phyloP scores from a whole-genome alignment of 2,888 invertebrate species.

The Drosophila neutralis region DNA sequence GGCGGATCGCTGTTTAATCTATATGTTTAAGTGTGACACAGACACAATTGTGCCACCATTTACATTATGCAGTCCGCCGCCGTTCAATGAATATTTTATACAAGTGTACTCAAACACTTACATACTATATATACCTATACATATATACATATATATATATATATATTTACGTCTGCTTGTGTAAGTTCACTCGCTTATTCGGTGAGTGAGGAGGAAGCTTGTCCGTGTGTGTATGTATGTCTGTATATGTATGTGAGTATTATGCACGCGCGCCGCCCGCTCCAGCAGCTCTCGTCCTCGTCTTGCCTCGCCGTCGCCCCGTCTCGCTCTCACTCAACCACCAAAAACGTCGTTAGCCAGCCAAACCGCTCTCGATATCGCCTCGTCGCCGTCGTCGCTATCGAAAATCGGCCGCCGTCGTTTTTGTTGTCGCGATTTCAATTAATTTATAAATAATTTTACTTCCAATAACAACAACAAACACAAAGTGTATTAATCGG shows the following conservation, averaged over 20 bases:
- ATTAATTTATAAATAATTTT: constrained; percentile 67
- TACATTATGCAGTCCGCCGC: constrained; percentile 40
- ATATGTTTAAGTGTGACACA: constrained; percentile 40
- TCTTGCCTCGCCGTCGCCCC: constrained; percentile 50
- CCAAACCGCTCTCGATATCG: constrained; percentile 43
- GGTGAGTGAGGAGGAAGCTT: constrained; percentile 36
- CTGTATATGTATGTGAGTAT: constrained; percentile 58
- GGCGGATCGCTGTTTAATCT: constrained; percentile 50
- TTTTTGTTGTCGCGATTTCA: constrained; percentile 63
- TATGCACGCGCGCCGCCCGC: constrained; percentile 72
- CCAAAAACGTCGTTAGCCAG: constrained; percentile 57
- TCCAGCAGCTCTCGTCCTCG: constrained; percentile 67
- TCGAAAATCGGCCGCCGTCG: constrained; percentile 36
- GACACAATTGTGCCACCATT: constrained; percentile 51
- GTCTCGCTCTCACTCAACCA: constrained; percentile 60
- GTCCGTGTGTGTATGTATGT: constrained; percentile 31
- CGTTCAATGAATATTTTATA: constrained; percentile 63
- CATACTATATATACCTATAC: constrained; percentile 11
- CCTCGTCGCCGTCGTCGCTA: constrained; percentile 35
- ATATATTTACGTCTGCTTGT: constrained; percentile 47
- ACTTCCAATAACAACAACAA: constrained; percentile 42
- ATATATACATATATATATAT: constrained; percentile 27
- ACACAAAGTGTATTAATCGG: constrained; percentile 29
- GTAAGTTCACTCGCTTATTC: constrained; percentile 52
- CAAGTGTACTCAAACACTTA: constrained; percentile 23